These are phyloP conservation scores for Anagrus nilaparvatae DNA, from an alignment of 1,140 invertebrate genomes.

Conservation along the genomic window DNA sequence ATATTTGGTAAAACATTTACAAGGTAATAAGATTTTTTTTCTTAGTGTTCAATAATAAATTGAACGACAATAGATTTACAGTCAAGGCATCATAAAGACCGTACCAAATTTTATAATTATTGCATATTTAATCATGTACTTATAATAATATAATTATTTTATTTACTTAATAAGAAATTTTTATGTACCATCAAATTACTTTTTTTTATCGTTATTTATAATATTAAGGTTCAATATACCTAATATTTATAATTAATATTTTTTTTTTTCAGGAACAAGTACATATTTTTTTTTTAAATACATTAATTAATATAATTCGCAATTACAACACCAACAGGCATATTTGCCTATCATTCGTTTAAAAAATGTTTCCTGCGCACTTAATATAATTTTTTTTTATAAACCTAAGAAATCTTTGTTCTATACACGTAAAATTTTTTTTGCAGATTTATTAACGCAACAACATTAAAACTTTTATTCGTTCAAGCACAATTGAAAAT, in stretches of 20 bases:
- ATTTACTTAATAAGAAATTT: constrained; percentile 40
- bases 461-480: too few relatives aligned
- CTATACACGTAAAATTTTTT: too few relatives aligned
- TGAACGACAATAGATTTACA: constrained; percentile 39
- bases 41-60: constrained; percentile 36
- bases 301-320: constrained; percentile 38
- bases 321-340: constrained; percentile 32
- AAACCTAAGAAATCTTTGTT: too few relatives aligned
- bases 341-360: constrained; percentile 11
- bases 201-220: constrained; percentile 32
- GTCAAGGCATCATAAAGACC: constrained; percentile 42
- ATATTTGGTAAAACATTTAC: constrained; percentile 46
- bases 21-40: constrained; percentile 41
- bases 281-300: constrained; percentile 29
- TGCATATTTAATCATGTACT: constrained; percentile 30
- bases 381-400: too few relatives aligned
- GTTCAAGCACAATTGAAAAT: constrained; percentile 17
- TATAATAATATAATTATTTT: constrained; percentile 17
- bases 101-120: constrained; percentile 42
- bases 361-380: too few relatives aligned
- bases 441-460: too few relatives aligned
- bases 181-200: constrained; percentile 41
- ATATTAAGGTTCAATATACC: constrained; percentile 35
- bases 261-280: constrained; percentile 35
- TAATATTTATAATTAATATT: constrained; percentile 33